Evolutionary conservation across 1,140 invertebrate species (phyloP).

Genomic region (Bombyx mandarina): DNA sequence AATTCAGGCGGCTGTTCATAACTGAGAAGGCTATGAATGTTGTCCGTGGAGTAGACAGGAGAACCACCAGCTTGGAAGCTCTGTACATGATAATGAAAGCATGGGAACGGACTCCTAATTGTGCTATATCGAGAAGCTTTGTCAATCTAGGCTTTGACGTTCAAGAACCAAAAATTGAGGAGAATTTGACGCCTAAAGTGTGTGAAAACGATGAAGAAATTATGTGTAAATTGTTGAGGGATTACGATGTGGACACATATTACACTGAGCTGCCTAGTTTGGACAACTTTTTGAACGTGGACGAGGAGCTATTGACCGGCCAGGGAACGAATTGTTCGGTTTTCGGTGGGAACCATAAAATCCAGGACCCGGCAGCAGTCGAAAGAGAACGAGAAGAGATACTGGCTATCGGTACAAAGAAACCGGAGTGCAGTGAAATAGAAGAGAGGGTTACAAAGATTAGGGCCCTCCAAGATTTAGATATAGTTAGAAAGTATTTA

Average conservation of each 20-base stretch:
- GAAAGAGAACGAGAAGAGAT: constrained; percentile 15
- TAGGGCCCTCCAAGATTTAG: constrained; percentile 19
- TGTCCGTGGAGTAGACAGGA: constrained; percentile 19
- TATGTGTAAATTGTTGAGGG: constrained; percentile 16
- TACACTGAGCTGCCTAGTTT: constrained; percentile 17
- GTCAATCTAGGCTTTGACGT: constrained; percentile 20
- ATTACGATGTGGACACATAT: constrained; percentile 22
- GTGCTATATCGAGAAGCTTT: constrained; percentile 18
- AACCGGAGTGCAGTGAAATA: constrained; percentile 11
- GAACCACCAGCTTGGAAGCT: constrained; percentile 21
- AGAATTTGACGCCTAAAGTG: constrained; percentile 10
- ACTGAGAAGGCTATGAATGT: constrained; percentile 21
- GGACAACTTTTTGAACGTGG: constrained; percentile 25
- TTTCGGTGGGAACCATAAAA: constrained; percentile 27
- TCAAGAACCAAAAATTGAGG: background rate
- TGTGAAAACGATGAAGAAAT: constrained; percentile 19
- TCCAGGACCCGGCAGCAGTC: constrained; percentile 4
- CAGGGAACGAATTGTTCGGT: constrained; percentile 25
- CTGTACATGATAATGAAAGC: constrained; percentile 21
- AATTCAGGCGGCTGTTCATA: constrained; percentile 19
- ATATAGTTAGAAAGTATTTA: constrained; percentile 19
- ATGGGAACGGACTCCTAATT: constrained; percentile 14
- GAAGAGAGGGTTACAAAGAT: constrained; percentile 16
- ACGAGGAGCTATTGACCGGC: constrained; percentile 23
- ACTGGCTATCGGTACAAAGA: constrained; percentile 17